Evolutionary conservation across 2,888 invertebrate species (phyloP).

Genomic region (Hyppa rectilinea): DNA sequence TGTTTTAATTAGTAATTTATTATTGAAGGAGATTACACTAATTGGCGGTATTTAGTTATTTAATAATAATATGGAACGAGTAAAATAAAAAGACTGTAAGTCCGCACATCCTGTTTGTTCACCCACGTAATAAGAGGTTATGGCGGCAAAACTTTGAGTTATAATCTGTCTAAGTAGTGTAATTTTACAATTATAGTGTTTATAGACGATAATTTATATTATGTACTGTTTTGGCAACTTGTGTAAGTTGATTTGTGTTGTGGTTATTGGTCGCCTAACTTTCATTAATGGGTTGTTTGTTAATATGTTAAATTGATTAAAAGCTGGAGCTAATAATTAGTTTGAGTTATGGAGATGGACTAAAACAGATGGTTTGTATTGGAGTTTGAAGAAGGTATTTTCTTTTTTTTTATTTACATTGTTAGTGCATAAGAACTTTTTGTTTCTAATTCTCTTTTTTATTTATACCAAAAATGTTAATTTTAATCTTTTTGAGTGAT

Average conservation of each 20-base stretch:
- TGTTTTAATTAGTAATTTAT: slow-evolving; percentile 83
- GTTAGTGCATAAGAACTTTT: neutral
- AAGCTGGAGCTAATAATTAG: neutral
- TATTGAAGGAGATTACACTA: slow-evolving; percentile 73
- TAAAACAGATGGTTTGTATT: neutral
- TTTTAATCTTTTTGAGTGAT: no score
- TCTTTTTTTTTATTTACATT: neutral
- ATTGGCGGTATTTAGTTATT: slow-evolving; percentile 70
- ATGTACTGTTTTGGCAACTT: slow-evolving; percentile 53
- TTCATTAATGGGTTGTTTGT: slow-evolving; percentile 31
- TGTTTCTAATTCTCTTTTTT: neutral
- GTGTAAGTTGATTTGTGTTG: slow-evolving; percentile 43
- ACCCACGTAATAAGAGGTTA: slow-evolving; percentile 63
- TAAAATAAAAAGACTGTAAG: slow-evolving; percentile 56
- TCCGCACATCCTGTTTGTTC: slow-evolving; percentile 61
- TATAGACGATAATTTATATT: slow-evolving; percentile 51
- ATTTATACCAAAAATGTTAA: neutral
- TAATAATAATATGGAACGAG: slow-evolving; percentile 54
- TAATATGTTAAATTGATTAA: neutral
- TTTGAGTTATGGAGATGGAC: neutral
- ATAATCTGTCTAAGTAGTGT: slow-evolving; percentile 57
- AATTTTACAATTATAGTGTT: slow-evolving; percentile 60
- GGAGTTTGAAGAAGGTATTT: neutral
- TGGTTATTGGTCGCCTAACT: slow-evolving; percentile 21
- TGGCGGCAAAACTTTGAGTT: slow-evolving; percentile 43